These are phyloP conservation scores for Lithobates pipiens DNA, from an alignment of 2,797 vertebrate species.

Conservation along the genomic window DNA sequence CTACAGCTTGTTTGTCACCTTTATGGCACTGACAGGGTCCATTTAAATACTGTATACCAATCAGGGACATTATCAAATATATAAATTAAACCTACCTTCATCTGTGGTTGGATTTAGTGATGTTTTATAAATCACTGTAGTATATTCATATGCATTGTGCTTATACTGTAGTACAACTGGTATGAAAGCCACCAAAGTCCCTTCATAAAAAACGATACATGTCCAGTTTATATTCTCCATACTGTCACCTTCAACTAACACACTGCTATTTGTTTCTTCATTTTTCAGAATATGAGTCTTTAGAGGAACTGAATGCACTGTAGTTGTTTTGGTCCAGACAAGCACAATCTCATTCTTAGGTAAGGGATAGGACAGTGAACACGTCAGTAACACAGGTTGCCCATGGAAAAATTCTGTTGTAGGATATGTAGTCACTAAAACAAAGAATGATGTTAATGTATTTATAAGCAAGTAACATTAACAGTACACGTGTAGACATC, in stretches of 20 bases:
- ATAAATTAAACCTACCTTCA: background rate
- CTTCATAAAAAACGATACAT: background rate
- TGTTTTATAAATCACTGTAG: background rate
- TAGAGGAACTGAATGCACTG: background rate
- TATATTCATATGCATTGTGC: background rate
- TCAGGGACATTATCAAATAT: too few relatives aligned
- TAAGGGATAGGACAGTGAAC: background rate
- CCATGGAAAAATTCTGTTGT: background rate
- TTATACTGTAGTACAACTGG: background rate
- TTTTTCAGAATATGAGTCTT: background rate
- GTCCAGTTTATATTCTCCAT: background rate
- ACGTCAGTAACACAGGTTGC: background rate
- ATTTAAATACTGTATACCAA: too few relatives aligned
- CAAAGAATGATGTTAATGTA: too few relatives aligned
- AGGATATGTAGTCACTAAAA: constrained; percentile 19
- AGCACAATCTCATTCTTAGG: background rate
- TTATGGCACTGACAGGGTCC: too few relatives aligned
- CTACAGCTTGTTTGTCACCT: too few relatives aligned
- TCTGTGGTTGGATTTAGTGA: background rate
- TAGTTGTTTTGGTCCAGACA: constrained; percentile 6
- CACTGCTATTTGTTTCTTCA: background rate
- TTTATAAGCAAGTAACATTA: too few relatives aligned
- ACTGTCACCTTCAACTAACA: background rate
- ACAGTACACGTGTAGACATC: too few relatives aligned
- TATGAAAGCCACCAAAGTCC: background rate